Evolutionary conservation across 2,888 invertebrate species (phyloP).

Genomic region (Rhyacophila evoluta): DNA sequence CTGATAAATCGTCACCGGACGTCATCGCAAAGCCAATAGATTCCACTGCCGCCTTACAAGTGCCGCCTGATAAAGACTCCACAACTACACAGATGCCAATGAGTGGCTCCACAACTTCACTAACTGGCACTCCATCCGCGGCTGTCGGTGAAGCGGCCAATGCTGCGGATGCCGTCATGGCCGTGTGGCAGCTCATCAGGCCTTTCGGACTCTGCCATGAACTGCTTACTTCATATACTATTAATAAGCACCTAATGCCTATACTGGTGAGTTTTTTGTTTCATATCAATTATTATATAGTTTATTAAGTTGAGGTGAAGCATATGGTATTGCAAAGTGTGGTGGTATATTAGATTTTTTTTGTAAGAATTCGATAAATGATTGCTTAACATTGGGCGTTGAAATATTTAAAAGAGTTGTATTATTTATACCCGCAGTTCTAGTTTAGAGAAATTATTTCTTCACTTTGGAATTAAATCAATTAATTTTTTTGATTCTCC

Average conservation of each 20-base stretch:
- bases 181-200: slow-evolving; percentile 77
- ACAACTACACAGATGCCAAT: neutral
- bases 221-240: slow-evolving; percentile 88
- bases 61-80: neutral
- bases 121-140: neutral
- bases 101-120: neutral
- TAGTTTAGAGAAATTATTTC: no score
- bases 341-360: no score
- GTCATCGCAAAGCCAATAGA: neutral
- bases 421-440: no score
- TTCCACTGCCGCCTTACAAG: neutral
- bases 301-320: no score
- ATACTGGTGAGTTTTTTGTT: slow-evolving; percentile 85
- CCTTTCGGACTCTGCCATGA: slow-evolving; percentile 95
- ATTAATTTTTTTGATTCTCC: no score
- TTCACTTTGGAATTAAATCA: no score
- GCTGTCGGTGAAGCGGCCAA: slow-evolving; percentile 56
- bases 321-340: no score
- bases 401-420: no score
- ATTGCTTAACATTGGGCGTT: no score
- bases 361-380: no score
- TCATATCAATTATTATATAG: no score
- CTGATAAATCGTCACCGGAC: neutral
- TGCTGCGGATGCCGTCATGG: slow-evolving; percentile 64
- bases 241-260: slow-evolving; percentile 93